Evolutionary conservation across 2,888 invertebrate species (phyloP), one percentile per base, ranked within the genome.

Genomic region (Agriopis leucophaearia): DNA sequence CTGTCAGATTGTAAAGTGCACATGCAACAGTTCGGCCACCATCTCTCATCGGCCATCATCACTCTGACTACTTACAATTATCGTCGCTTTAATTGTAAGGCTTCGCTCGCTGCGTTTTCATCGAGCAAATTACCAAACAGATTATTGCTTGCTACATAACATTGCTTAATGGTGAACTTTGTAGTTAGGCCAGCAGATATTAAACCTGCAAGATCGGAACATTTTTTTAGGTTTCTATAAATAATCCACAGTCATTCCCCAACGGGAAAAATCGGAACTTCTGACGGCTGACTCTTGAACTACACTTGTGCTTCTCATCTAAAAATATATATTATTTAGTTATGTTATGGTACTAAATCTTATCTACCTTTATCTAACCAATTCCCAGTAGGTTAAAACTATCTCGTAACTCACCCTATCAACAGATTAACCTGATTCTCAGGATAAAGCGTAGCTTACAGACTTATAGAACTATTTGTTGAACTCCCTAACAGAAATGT

Each of bases 231-330:
- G 47, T 63, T 71, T 71, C 72, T 73, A 81, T 83, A 83, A 83
- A 82, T 82, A 81, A 82, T 81, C 74, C 59, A 55, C 40, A 59
- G 62, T 48, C 72, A 73, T 44, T 80, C 15, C 80, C 77, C 78
- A 65, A 54, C 61, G 80, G 78, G 67, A 74, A 76, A 80, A 79
- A 80, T 80, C 76, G 76, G 78, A 79, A 70, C 76, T 74, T 74
- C 69, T 75, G 75, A 65, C 66, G 70, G 66, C 52, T 38, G 36
- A 15, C 67, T 44, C 9, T 45, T 36, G 47, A 54, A 36, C 61
- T 38, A 35, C 60, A 27, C 15, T 27, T 38, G 52, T n/a, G n/a
- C n/a, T n/a, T n/a, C n/a, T 27, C 27, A 27, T 27, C 3, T 27
- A 27, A 27, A 27, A 27, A 27, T 27, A 27, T 42, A 44, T 42